Conservation (phyloP, 2,888 invertebrate species). For the Cactoblastis cactorum region DNA sequence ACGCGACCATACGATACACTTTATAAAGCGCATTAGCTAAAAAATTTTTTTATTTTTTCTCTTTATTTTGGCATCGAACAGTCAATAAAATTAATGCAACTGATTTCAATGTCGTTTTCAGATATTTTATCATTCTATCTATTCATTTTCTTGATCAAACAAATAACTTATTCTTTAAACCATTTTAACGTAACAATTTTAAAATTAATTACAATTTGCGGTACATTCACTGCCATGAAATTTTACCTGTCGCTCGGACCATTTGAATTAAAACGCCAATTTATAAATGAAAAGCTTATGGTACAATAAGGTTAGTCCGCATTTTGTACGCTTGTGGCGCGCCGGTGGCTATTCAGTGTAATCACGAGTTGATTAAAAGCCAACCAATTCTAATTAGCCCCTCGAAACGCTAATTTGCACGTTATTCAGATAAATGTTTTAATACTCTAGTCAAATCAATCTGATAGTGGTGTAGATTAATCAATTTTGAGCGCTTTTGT, state of each 20-base stretch:
- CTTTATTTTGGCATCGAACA: no score
- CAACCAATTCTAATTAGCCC: constrained; percentile 27
- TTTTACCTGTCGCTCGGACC: background rate
- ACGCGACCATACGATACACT: no score
- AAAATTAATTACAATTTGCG: background rate
- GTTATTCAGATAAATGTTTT: constrained; percentile 6
- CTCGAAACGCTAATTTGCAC: constrained; percentile 9
- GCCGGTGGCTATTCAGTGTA: constrained; percentile 21
- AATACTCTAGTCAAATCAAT: background rate
- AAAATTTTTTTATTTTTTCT: no score
- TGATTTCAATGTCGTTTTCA: no score
- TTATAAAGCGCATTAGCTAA: no score
- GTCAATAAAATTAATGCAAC: no score
- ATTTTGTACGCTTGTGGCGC: background rate
- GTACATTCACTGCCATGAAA: background rate
- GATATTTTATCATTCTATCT: no score
- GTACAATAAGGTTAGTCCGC: constrained; percentile 17
- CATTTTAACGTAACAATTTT: background rate
- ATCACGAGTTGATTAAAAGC: constrained; percentile 23
- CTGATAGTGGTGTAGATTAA: background rate
- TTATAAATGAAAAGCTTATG: constrained; percentile 17
- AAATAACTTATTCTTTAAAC: background rate
- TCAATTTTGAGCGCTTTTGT: no score
- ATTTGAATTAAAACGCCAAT: constrained; percentile 6
- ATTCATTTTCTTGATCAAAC: no score